Conservation (phyloP, 2,113 vertebrate species). For the Alethe diademata region DNA sequence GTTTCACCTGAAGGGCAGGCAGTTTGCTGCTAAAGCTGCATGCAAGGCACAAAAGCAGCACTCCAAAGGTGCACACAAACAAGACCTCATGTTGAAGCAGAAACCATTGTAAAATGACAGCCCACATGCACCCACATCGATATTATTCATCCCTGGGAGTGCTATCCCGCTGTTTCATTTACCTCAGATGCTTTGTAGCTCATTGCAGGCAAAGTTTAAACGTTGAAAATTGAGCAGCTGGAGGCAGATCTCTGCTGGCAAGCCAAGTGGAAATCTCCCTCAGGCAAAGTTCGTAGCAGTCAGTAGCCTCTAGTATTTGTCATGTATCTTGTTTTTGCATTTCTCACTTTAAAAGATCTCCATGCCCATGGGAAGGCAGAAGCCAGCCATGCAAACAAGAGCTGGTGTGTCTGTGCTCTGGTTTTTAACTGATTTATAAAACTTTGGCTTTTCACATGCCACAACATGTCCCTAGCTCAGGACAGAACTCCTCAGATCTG, state of each 20-base stretch:
- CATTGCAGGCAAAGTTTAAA: neutral
- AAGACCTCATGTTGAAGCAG: neutral
- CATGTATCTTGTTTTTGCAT: neutral
- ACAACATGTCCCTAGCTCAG: neutral
- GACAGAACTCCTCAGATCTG: neutral
- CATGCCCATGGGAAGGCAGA: neutral
- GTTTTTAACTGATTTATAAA: neutral
- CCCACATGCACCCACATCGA: neutral
- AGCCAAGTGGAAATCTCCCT: constrained; percentile 13
- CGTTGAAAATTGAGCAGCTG: neutral
- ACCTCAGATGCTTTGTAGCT: neutral
- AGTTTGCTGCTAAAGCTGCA: neutral
- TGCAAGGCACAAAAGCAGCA: neutral
- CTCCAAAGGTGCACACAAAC: neutral
- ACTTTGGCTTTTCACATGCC: neutral
- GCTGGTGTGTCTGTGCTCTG: neutral
- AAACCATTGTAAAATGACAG: neutral
- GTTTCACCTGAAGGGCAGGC: neutral
- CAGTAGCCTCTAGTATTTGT: neutral
- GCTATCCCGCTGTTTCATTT: neutral
- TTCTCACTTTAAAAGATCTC: neutral
- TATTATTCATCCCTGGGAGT: neutral
- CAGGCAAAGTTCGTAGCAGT: neutral
- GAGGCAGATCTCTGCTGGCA: neutral
- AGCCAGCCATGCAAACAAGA: neutral